Evolutionary conservation across 2,113 vertebrate genomes (phyloP), one percentile per base, ranked within the genome.

Genomic region (Tauraco erythrolophus): DNA sequence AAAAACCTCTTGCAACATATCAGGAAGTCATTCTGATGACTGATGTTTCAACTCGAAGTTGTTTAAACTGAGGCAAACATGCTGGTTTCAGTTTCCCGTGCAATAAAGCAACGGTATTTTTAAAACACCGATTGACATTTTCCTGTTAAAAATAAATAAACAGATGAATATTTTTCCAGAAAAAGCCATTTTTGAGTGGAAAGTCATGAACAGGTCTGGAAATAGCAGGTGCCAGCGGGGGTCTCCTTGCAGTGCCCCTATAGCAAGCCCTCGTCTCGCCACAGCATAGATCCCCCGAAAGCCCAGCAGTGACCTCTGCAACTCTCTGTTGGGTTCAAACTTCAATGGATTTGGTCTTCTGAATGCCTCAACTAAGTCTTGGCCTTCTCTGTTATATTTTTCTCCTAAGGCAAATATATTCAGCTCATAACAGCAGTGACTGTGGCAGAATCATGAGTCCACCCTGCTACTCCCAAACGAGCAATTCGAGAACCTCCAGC

Each of bases 241-340:
- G 31, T 57, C 4, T 83, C 33, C 30, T 16, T 1, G 2, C 28
- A 39, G 53, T 24, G 50, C 7, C n/a, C 45, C 33, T 24, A 7
- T 25, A 7, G 5, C 5, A 7, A 57, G 13, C 16, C 28, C 28
- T 1, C 2, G 24, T 48, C 50, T 80, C 1, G 0, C 57, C 33
- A 7, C 4, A 4, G 9, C 9, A 1, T 6, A 48, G 41, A 56
- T 22, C 19, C 14, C 41, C 37, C 4, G 1, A 58, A 65, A 43
- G 14, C 19, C 28, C 56, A 39, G 7, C 31, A 22, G 8, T 23
- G 39, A 54, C 39, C 12, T 48, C 35, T 48, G 22, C 45, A 61
- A 17, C 24, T 43, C 48, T 92, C 64, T 28, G 13, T 28, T 83
- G 66, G 21, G 13, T 65, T 84, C 72, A 39, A 4, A 21, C 18